A percentile compares a stretch with the other conserved stretches of the same genome.
phyloP scores from a whole-genome alignment of 2,113 vertebrate species.

The Notothenia coriiceps region DNA sequence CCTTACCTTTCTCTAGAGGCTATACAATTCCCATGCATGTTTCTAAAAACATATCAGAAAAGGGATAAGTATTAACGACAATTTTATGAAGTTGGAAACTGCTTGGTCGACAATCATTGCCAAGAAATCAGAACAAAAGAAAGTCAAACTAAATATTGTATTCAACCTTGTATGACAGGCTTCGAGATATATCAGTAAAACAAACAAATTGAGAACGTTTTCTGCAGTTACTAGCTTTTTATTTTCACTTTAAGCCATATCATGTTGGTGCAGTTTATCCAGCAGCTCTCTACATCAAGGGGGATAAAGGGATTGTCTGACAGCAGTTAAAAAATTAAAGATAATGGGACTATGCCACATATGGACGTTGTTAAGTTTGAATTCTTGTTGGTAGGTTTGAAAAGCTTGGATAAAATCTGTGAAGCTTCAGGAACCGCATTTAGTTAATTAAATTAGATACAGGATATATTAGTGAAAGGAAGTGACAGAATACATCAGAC shows the following conservation, averaged over 20 bases:
- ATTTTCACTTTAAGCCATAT: background rate
- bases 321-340: conserved; percentile 45
- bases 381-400: conserved; percentile 15
- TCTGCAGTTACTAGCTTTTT: background rate
- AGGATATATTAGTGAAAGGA: conserved; percentile 1
- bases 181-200: background rate
- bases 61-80: background rate
- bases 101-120: background rate
- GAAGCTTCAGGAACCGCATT: conserved; percentile 26
- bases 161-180: background rate
- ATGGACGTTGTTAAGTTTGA: conserved; percentile 53
- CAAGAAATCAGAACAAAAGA: conserved; percentile 1
- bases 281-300: conserved; percentile 1
- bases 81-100: background rate
- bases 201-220: background rate
- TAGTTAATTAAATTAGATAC: conserved; percentile 35
- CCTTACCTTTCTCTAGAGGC: background rate
- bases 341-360: conserved; percentile 36
- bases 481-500: background rate
- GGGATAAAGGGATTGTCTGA: conserved; percentile 16
- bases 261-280: background rate
- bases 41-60: conserved; percentile 15
- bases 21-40: background rate
- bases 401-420: conserved; percentile 35
- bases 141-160: background rate